Base-by-base conservation (phyloP, 2,888 invertebrate genomes). In the Amphiduros pacificus region DNA sequence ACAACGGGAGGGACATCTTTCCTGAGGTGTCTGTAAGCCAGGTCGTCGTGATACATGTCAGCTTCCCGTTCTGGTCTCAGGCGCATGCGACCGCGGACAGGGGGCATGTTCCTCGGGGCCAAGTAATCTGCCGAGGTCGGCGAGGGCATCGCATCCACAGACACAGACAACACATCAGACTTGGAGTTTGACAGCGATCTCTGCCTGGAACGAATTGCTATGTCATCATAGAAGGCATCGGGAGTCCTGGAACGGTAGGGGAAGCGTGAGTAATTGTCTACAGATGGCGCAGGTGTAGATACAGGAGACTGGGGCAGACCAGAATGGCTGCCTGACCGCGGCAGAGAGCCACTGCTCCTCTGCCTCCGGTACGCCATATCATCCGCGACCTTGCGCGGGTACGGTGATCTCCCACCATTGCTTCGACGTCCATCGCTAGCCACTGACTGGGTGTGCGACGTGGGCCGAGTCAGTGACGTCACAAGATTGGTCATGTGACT, bases 21-120 rank as follows among this genome's bases (percentile, higher is more conserved):
- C 20, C 63, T 20, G 31, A 63, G 60, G 22, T 54, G 36, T n/a
- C 61, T 41, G 60, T 65, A 65, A 0, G 67, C 68, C 48, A 66
- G 40, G 59, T 72, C 72, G 52, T 72, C 71, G 55, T 70, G 71
- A 44, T 69, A 70, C 9, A 65, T 63, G 41, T 70, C 71, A 9
- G 70, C 61, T 6, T 68, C 61, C n/a, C 40, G 59, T 2, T 68
- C 70, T 20, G 68, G 69, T n/a, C 68, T 31, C 11, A 65, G 59
- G 20, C 72, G 55, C 27, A 63, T 32, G 11, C 66, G 58, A 5
- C 62, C 60, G 29, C 65, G 26, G 0, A 57, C 58, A 1, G 63
- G 50, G 17, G 53, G 27, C 28, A 63, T 20, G n/a, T 56, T 55
- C 36, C 61, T 51, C 26, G 51, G 50, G 27, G 44, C 60, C 2